Evolutionary conservation across 2,888 invertebrate genomes (phyloP).

Genomic region (Diplazon laetatorius): DNA sequence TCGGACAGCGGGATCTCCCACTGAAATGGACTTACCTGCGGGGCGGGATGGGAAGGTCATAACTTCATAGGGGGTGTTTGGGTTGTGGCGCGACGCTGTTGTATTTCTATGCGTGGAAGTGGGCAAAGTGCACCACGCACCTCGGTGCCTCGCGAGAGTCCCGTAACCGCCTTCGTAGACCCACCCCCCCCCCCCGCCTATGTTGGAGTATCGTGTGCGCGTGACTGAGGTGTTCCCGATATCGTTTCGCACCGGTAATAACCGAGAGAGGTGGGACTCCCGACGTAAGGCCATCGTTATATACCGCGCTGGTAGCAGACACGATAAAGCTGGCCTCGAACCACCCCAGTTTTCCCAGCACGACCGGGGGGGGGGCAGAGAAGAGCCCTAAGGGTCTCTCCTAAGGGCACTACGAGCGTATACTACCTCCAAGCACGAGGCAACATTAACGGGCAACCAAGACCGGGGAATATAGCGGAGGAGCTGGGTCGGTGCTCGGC

Average conservation of each 20-base stretch:
- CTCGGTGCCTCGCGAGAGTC: slow-evolving; percentile 4
- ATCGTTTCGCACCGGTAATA: slow-evolving; percentile 53
- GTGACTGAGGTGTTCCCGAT: slow-evolving; percentile 50
- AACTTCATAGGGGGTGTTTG: slow-evolving; percentile 30
- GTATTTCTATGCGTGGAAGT: slow-evolving; percentile 19
- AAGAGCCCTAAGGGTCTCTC: slow-evolving; percentile 11
- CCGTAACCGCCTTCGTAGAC: not conserved
- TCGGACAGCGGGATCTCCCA: slow-evolving; percentile 35
- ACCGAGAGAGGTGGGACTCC: slow-evolving; percentile 27
- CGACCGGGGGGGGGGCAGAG: not conserved
- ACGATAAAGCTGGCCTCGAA: slow-evolving; percentile 46
- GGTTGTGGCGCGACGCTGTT: slow-evolving; percentile 3
- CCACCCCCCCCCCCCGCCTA: too few relatives aligned
- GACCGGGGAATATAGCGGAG: slow-evolving; percentile 15
- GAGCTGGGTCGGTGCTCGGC: not conserved
- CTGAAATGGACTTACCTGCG: slow-evolving; percentile 17
- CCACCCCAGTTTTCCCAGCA: slow-evolving; percentile 31
- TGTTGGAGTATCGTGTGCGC: slow-evolving; percentile 35
- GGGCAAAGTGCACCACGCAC: slow-evolving; percentile 31
- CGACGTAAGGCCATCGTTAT: slow-evolving; percentile 47
- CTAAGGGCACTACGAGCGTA: slow-evolving; percentile 1
- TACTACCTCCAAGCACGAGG: slow-evolving; percentile 29
- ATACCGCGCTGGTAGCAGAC: slow-evolving; percentile 3
- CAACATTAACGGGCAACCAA: slow-evolving; percentile 36
- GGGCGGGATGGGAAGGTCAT: too few relatives aligned